Percentiles rank a stretch among this genome's conserved stretches.
Conservation (phyloP, 2,888 invertebrate genomes). For the Euplagia quadripunctaria region DNA sequence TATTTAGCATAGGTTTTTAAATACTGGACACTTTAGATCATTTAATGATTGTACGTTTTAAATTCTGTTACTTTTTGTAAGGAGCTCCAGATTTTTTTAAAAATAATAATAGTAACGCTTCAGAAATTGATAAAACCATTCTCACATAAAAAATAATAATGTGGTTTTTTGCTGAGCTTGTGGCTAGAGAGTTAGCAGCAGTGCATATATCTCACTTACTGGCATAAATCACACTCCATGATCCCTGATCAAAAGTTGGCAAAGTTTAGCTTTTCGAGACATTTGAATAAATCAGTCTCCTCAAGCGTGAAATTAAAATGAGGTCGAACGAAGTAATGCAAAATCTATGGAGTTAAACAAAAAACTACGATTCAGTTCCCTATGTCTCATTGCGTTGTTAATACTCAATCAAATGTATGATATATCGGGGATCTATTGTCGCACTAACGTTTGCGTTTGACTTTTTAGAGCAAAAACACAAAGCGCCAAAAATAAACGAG, state of each 20-base stretch:
- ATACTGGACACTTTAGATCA: no score
- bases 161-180: slow-evolving; percentile 60
- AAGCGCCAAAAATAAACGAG: not conserved
- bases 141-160: slow-evolving; percentile 63
- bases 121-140: slow-evolving; percentile 60
- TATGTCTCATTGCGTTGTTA: slow-evolving; percentile 22
- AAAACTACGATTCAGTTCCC: slow-evolving; percentile 43
- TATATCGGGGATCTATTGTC: not conserved
- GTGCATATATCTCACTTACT: slow-evolving; percentile 64
- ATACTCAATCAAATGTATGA: slow-evolving; percentile 32
- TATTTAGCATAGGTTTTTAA: no score
- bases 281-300: slow-evolving; percentile 72
- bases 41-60: slow-evolving; percentile 10
- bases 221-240: slow-evolving; percentile 72
- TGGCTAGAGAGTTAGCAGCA: slow-evolving; percentile 39
- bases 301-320: slow-evolving; percentile 74
- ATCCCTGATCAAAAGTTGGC: slow-evolving; percentile 76
- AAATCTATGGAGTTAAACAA: slow-evolving; percentile 60
- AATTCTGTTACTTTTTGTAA: slow-evolving; percentile 38
- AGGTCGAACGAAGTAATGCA: slow-evolving; percentile 62
- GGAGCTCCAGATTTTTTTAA: slow-evolving; percentile 14
- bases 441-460: not conserved
- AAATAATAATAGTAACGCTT: not conserved
- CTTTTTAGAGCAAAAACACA: not conserved
- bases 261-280: slow-evolving; percentile 73